Percentiles rank a stretch among this genome's conserved stretches.
phyloP scores from a whole-genome alignment of 1,140 invertebrate genomes.

The Eumaeus atala region DNA sequence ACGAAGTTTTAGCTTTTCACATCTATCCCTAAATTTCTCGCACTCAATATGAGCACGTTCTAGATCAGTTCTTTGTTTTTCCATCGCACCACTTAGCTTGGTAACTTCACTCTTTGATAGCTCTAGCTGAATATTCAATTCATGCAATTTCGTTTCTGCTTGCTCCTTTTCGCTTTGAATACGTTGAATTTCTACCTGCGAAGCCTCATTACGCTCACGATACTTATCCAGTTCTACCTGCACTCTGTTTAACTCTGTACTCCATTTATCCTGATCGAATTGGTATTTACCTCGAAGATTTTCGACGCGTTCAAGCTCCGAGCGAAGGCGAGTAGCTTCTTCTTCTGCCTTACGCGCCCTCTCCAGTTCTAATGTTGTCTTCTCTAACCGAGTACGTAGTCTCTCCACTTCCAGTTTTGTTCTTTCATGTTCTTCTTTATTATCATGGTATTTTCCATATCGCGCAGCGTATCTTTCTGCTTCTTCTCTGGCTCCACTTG shows the following conservation, averaged over 20 bases:
- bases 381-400: constrained; percentile 87
- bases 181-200: constrained; percentile 84
- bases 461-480: constrained; percentile 83
- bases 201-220: constrained; percentile 82
- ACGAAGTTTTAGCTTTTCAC: constrained; percentile 85
- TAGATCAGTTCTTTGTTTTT: constrained; percentile 84
- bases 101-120: constrained; percentile 84
- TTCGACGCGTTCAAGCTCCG: constrained; percentile 84
- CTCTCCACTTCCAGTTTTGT: constrained; percentile 89
- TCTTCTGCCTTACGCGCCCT: constrained; percentile 80
- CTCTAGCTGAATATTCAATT: constrained; percentile 86
- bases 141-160: constrained; percentile 85
- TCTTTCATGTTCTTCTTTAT: constrained; percentile 86
- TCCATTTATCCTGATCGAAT: constrained; percentile 89
- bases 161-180: constrained; percentile 78
- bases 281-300: constrained; percentile 89
- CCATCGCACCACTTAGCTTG: constrained; percentile 81
- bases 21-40: constrained; percentile 88
- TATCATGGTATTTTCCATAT: constrained; percentile 86
- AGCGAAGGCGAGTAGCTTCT: constrained; percentile 79
- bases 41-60: constrained; percentile 88
- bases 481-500: constrained; percentile 81
- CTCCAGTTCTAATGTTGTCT: constrained; percentile 85
- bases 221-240: constrained; percentile 80
- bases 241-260: constrained; percentile 66